Conservation (phyloP, 2,797 vertebrate species). For the Chaetophractus vellerosus region DNA sequence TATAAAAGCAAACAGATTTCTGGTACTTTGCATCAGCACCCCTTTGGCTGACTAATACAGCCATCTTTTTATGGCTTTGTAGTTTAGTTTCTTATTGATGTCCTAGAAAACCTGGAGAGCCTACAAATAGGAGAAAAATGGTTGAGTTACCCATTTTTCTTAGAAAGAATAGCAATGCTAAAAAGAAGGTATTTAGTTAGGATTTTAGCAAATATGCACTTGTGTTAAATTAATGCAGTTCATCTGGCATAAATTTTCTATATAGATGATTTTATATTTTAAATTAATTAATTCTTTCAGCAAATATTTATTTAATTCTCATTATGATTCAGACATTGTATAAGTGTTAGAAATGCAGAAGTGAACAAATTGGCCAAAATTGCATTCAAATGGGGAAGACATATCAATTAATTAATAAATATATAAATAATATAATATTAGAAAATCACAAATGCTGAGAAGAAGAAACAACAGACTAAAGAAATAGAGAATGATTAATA, state of each 20-base stretch:
- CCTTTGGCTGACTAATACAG: too few species aligned
- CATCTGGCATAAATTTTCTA: background rate
- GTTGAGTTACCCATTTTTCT: conserved; percentile 43
- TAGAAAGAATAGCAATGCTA: conserved; percentile 10
- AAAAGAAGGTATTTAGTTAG: conserved; percentile 19
- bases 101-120: background rate
- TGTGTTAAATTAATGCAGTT: conserved; percentile 19
- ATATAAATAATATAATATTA: background rate
- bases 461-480: background rate
- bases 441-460: background rate
- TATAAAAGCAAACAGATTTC: too few species aligned
- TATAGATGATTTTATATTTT: background rate
- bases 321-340: background rate
- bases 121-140: background rate
- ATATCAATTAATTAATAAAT: background rate
- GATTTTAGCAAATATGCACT: conserved; percentile 41
- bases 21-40: too few species aligned
- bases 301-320: background rate
- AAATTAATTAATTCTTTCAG: conserved; percentile 3
- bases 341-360: background rate
- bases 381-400: background rate
- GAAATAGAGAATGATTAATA: background rate
- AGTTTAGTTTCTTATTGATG: background rate
- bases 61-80: conserved; percentile 50
- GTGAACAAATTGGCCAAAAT: background rate